phyloP scores from a whole-genome alignment of 2,797 vertebrate genomes.

The Botia almorhae region DNA sequence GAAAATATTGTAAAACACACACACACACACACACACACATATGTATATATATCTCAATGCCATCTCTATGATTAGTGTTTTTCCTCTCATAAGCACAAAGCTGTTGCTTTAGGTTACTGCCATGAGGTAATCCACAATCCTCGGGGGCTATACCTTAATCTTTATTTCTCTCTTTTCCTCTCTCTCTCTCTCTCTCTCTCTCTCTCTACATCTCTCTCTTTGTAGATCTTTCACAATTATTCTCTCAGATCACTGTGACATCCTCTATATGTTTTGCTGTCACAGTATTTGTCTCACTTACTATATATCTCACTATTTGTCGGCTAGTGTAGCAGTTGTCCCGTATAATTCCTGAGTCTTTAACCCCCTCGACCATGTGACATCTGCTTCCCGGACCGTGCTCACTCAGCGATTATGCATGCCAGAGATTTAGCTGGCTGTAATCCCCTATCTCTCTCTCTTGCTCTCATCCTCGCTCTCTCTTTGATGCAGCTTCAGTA shows the following conservation, averaged over 20 bases:
- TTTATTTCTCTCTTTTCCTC: conserved; percentile 6
- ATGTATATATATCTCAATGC: neutral
- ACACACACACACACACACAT: no score
- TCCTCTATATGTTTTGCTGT: conserved; percentile 50
- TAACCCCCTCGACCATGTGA: conserved; percentile 78
- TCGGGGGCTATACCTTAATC: conserved; percentile 1
- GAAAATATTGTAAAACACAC: no score
- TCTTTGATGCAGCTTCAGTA: conserved; percentile 10
- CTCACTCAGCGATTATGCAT: conserved; percentile 79
- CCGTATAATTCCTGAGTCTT: conserved; percentile 78
- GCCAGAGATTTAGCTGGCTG: conserved; percentile 78
- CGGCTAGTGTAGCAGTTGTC: conserved; percentile 73
- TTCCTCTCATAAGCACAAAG: conserved; percentile 2
- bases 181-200: no score
- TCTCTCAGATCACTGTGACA: conserved; percentile 7
- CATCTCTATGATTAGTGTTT: neutral
- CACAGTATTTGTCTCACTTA: conserved; percentile 50
- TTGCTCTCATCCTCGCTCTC: conserved; percentile 36
- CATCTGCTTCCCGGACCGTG: conserved; percentile 77
- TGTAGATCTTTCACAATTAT: neutral
- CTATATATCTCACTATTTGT: conserved; percentile 44
- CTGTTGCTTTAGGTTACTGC: conserved; percentile 3
- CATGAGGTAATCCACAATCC: conserved; percentile 23
- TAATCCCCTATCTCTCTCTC: conserved; percentile 71
- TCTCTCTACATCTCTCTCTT: neutral